Base-by-base conservation (phyloP, 2,113 vertebrate species). In the Lasiurus borealis region DNA sequence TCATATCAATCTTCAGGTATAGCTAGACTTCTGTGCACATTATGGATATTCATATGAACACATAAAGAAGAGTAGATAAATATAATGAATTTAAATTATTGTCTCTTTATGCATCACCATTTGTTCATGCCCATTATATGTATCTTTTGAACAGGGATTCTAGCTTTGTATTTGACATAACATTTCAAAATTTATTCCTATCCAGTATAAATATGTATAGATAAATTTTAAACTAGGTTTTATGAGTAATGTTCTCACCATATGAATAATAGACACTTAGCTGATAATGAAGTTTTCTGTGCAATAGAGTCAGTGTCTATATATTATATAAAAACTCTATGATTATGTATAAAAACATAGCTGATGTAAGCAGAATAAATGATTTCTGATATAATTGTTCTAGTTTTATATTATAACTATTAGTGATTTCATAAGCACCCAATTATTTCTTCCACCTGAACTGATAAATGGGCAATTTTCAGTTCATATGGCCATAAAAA, bases 401-500 rank as follows among this genome's bases (percentile, higher is more conserved):
- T 91, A 93, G 93, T 93, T 96, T 96, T 95, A 90, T 96, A 88
- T 90, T 57, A 89, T 54, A 23, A 88, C 95, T 96, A 96, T 92
- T 95, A 95, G 97, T 94, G 78, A 95, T 83, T 91, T 94, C 85
- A 90, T 95, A 95, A 95, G 27, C 29, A 89, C 52, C 77, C 40
- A 80, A 77, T 96, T 94, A 4, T 91, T 95, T 93, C 44, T 88
- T 46, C 64, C 8, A 97, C 64, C 64, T 95, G 62, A 95, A 90
- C 48, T 66, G 50, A 97, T 46, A 96, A 96, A 93, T 93, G 75
- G 16, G 50, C 40, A 96, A 95, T 95, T 97, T 96, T 96, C 97
- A 62, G 59, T 62, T 62, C 25, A 62, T 96, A 95, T 85, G n/a
- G 10, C 69, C n/a, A 87, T 96, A 94, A 96, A 95, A 94, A 69